phyloP scores from a whole-genome alignment of 1,140 invertebrate genomes.

The Spodoptera frugiperda region DNA sequence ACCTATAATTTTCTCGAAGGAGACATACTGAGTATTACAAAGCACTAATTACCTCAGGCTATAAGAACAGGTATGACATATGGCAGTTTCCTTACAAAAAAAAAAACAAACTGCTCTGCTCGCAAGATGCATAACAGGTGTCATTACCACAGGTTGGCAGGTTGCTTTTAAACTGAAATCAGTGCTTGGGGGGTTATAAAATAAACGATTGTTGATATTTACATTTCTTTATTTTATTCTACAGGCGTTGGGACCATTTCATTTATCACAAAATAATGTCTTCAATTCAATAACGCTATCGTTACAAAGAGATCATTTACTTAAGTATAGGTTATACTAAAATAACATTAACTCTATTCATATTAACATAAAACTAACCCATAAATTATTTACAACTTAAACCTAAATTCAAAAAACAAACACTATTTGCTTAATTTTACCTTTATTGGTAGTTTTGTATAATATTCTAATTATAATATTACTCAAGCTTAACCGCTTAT shows the following conservation, averaged over 20 bases:
- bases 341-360: too few species aligned
- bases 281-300: constrained; percentile 8
- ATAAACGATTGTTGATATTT: constrained; percentile 16
- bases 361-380: too few species aligned
- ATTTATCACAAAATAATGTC: constrained; percentile 24
- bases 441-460: too few species aligned
- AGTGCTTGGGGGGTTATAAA: not conserved
- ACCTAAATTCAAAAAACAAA: too few species aligned
- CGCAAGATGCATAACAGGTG: constrained; percentile 3
- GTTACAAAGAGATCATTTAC: constrained; percentile 16
- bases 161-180: not conserved
- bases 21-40: not conserved
- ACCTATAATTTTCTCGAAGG: not conserved
- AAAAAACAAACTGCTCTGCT: not conserved
- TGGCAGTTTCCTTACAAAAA: not conserved
- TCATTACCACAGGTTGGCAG: not conserved
- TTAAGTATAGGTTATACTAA: not conserved
- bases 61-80: constrained; percentile 6
- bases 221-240: constrained; percentile 28
- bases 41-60: not conserved
- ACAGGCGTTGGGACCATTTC: constrained; percentile 35
- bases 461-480: too few species aligned
- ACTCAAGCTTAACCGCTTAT: too few species aligned
- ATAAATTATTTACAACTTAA: too few species aligned
- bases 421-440: too few species aligned